Percentiles rank a stretch among this genome's conserved stretches.
phyloP scores from a whole-genome alignment of 2,797 vertebrate species.

The Ctenochaetus hawaiiensis region DNA sequence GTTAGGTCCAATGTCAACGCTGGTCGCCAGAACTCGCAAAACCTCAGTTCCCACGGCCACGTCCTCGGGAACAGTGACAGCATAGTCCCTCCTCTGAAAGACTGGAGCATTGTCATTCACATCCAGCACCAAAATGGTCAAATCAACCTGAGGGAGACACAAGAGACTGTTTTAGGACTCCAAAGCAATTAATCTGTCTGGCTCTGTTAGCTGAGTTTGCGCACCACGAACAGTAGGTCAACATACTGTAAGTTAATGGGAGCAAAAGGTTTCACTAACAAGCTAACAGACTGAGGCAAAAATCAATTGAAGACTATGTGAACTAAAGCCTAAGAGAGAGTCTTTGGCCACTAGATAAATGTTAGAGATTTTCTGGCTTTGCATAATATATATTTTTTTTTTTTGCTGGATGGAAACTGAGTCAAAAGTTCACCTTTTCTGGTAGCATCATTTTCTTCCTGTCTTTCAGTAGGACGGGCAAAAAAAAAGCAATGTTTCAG shows the following conservation, averaged over 20 bases:
- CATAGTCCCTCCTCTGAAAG: conserved; percentile 93
- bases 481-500: neutral
- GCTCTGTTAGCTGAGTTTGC: conserved; percentile 2
- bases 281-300: conserved; percentile 16
- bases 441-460: neutral
- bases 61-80: conserved; percentile 91
- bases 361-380: conserved; percentile 11
- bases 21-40: conserved; percentile 91
- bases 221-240: neutral
- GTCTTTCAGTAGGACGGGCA: neutral
- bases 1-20: conserved; percentile 93
- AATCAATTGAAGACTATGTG: conserved; percentile 28
- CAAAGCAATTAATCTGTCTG: neutral
- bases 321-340: conserved; percentile 21
- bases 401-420: conserved; percentile 10
- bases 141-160: conserved; percentile 82
- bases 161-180: neutral
- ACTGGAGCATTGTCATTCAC: conserved; percentile 98
- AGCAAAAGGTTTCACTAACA: conserved; percentile 34
- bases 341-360: neutral
- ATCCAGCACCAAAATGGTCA: conserved; percentile 92
- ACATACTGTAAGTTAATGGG: conserved; percentile 3
- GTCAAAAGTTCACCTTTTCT: neutral
- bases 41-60: conserved; percentile 90
- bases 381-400: conserved; percentile 14